These are phyloP conservation scores for Lissonota sp. DNA, from an alignment of 2,888 invertebrate genomes.

Conservation along the genomic window DNA sequence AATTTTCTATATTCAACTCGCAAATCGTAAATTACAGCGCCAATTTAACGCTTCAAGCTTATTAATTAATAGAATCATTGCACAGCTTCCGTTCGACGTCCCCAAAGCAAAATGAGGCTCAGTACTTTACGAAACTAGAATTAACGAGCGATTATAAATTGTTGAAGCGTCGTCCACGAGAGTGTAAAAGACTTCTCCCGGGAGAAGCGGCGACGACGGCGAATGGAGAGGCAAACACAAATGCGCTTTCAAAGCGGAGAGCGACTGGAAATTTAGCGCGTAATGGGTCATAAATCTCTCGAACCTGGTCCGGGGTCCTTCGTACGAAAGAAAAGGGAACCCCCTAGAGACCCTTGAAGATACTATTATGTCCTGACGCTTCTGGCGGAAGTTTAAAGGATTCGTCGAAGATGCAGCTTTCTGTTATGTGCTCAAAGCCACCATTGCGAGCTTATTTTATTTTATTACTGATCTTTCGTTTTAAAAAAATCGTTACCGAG, in stretches of 20 bases:
- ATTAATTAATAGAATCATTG: background rate
- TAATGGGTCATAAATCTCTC: conserved; percentile 64
- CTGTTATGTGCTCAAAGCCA: conserved; percentile 36
- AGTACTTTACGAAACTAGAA: conserved; percentile 5
- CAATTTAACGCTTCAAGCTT: too few relatives aligned
- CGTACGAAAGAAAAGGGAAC: conserved; percentile 21
- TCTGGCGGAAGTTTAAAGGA: conserved; percentile 54
- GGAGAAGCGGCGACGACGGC: conserved; percentile 21
- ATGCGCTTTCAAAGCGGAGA: conserved; percentile 40
- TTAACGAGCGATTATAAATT: conserved; percentile 33
- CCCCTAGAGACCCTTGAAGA: conserved; percentile 27
- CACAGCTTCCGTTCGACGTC: conserved; percentile 2
- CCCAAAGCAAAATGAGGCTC: background rate
- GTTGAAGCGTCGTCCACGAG: conserved; percentile 6
- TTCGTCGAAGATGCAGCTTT: conserved; percentile 30
- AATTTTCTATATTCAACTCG: too few relatives aligned
- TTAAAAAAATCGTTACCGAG: conserved; percentile 9
- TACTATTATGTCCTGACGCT: conserved; percentile 17
- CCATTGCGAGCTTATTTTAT: conserved; percentile 44
- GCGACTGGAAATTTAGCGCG: conserved; percentile 55
- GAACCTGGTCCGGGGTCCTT: conserved; percentile 32
- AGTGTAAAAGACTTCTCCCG: conserved; percentile 9
- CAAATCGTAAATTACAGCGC: too few relatives aligned
- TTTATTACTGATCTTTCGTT: conserved; percentile 39
- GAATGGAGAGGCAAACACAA: conserved; percentile 37